Evolutionary conservation across 2,888 invertebrate genomes (phyloP).

Genomic region (Taphrorychus bicolor): DNA sequence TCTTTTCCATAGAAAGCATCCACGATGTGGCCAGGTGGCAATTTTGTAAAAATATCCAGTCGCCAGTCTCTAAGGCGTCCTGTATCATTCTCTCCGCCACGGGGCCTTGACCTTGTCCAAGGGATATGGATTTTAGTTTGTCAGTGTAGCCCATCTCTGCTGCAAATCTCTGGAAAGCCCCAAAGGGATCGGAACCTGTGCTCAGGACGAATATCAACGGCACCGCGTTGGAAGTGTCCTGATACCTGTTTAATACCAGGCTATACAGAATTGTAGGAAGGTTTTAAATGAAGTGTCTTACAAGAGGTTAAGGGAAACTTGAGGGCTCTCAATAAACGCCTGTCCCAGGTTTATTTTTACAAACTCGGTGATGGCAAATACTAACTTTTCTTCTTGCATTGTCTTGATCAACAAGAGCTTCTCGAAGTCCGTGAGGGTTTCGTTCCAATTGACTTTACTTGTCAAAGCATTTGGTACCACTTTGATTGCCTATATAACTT

Average conservation of each 20-base stretch:
- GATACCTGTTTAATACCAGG: slow-evolving; percentile 63
- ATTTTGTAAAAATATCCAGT: slow-evolving; percentile 92
- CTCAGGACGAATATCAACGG: slow-evolving; percentile 88
- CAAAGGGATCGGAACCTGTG: slow-evolving; percentile 88
- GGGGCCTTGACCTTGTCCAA: slow-evolving; percentile 91
- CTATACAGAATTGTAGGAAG: background rate
- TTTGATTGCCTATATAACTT: slow-evolving; percentile 63
- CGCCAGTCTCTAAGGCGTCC: slow-evolving; percentile 73
- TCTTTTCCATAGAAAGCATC: slow-evolving; percentile 85
- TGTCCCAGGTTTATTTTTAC: slow-evolving; percentile 78
- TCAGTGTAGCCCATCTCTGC: slow-evolving; percentile 75
- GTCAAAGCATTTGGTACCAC: slow-evolving; percentile 57
- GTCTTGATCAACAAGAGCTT: slow-evolving; percentile 82
- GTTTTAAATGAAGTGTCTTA: slow-evolving; percentile 59
- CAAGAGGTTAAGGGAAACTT: slow-evolving; percentile 72
- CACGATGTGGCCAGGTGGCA: slow-evolving; percentile 94
- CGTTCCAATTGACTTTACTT: slow-evolving; percentile 67
- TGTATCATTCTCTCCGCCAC: slow-evolving; percentile 83
- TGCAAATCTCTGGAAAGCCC: slow-evolving; percentile 82
- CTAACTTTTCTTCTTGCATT: slow-evolving; percentile 80
- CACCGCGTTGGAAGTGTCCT: slow-evolving; percentile 73
- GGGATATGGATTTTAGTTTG: slow-evolving; percentile 80
- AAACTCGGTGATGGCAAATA: slow-evolving; percentile 82
- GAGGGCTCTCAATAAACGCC: slow-evolving; percentile 83
- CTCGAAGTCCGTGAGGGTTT: slow-evolving; percentile 71